Evolutionary conservation across 1,140 invertebrate species (phyloP).

Genomic region (Venturia canescens): DNA sequence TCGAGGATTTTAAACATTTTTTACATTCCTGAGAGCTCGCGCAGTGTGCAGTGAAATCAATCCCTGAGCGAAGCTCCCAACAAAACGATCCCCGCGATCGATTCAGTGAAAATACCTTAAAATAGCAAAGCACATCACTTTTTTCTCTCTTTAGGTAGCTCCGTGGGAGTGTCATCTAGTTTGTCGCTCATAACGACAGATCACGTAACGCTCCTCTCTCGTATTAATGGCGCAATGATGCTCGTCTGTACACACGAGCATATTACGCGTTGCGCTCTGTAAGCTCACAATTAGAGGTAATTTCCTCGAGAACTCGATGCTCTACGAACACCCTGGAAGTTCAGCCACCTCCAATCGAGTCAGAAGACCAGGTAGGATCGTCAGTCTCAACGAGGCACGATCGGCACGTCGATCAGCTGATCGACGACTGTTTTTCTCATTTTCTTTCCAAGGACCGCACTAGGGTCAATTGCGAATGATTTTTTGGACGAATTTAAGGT

Average conservation of each 20-base stretch:
- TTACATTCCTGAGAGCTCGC: too few species aligned
- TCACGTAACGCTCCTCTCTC: neutral
- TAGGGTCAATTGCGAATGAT: too few species aligned
- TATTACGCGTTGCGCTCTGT: constrained; percentile 14
- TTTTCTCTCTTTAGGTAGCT: neutral
- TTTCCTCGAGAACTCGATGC: neutral
- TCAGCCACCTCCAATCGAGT: neutral
- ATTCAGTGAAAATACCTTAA: too few species aligned
- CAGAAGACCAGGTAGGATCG: neutral
- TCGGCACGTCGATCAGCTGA: neutral
- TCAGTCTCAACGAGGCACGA: neutral
- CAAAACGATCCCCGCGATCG: too few species aligned
- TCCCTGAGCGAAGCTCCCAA: too few species aligned
- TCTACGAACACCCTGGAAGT: neutral
- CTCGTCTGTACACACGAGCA: neutral
- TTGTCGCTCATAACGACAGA: constrained; percentile 1
- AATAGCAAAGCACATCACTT: too few species aligned
- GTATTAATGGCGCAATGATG: constrained; percentile 16
- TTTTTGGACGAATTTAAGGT: too few species aligned
- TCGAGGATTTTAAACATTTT: too few species aligned
- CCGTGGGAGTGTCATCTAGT: neutral
- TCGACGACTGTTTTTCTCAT: too few species aligned
- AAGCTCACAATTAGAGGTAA: neutral
- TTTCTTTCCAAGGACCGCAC: too few species aligned
- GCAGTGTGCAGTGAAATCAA: too few species aligned